A percentile compares a stretch with the other conserved stretches of the same genome.
Evolutionary conservation across 2,797 vertebrate genomes (phyloP).

Genomic region (Oceanodroma leucorhoa): DNA sequence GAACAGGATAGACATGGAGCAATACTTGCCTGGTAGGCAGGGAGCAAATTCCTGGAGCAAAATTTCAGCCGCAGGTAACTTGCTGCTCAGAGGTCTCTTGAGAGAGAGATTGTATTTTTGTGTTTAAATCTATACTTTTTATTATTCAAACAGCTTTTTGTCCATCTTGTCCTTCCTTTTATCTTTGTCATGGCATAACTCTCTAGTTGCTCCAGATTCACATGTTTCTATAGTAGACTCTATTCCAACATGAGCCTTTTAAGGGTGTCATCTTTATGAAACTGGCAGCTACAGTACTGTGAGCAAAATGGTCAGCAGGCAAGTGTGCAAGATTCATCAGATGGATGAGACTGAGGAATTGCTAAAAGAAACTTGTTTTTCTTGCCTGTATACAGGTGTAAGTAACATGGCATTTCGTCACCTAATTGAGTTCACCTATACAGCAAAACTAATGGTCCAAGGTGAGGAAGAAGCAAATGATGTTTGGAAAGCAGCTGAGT

Average conservation of each 20-base stretch:
- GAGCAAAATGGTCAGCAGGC: background rate
- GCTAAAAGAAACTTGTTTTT: background rate
- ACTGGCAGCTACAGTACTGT: background rate
- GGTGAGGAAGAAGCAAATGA: conserved; percentile 92
- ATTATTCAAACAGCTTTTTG: background rate
- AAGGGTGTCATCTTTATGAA: background rate
- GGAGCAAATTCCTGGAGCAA: background rate
- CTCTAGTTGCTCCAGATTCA: background rate
- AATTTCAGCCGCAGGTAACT: background rate
- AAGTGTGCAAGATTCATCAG: background rate
- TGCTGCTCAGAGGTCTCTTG: background rate
- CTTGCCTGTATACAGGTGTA: conserved; percentile 81
- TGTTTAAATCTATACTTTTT: background rate
- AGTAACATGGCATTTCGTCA: conserved; percentile 94
- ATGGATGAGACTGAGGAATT: background rate
- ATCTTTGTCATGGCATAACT: background rate
- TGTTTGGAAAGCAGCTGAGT: conserved; percentile 97
- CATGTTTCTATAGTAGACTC: background rate
- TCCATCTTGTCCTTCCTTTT: background rate
- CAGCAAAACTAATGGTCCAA: conserved; percentile 88
- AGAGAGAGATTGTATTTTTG: background rate
- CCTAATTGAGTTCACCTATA: conserved; percentile 98
- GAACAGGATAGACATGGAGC: background rate
- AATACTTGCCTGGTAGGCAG: background rate
- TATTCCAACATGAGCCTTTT: background rate